Evolutionary conservation across 2,113 vertebrate genomes (phyloP).

Genomic region (Neolamprologus kungweensis): DNA sequence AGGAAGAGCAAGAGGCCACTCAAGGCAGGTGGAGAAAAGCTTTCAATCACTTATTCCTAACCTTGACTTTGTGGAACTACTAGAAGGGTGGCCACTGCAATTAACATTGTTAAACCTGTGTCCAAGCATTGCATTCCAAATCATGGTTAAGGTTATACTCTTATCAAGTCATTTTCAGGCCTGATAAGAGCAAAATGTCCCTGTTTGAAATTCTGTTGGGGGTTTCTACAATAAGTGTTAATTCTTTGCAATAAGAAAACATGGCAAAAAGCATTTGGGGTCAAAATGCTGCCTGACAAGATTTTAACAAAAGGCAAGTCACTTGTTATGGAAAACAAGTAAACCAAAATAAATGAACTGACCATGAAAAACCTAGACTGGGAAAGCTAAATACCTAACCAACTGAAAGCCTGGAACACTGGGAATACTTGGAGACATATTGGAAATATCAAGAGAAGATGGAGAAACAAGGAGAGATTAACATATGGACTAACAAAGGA

Average conservation of each 20-base stretch:
- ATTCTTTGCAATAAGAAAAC: background rate
- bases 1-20: background rate
- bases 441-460: background rate
- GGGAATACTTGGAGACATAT: background rate
- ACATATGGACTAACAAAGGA: background rate
- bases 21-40: background rate
- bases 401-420: background rate
- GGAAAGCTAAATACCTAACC: background rate
- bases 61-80: background rate
- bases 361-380: background rate
- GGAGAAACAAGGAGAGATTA: accelerated
- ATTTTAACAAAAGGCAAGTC: background rate
- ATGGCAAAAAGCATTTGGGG: background rate
- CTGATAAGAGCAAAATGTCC: background rate
- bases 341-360: background rate
- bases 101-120: background rate
- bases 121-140: background rate
- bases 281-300: background rate
- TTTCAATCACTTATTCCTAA: slow-evolving; percentile 20
- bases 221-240: background rate
- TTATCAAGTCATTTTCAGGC: background rate
- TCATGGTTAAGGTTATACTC: background rate
- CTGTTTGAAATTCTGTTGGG: background rate
- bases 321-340: background rate
- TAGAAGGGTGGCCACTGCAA: background rate